Evolutionary conservation across 2,888 invertebrate genomes (phyloP).

Genomic region (Ophonus ardosiacus): DNA sequence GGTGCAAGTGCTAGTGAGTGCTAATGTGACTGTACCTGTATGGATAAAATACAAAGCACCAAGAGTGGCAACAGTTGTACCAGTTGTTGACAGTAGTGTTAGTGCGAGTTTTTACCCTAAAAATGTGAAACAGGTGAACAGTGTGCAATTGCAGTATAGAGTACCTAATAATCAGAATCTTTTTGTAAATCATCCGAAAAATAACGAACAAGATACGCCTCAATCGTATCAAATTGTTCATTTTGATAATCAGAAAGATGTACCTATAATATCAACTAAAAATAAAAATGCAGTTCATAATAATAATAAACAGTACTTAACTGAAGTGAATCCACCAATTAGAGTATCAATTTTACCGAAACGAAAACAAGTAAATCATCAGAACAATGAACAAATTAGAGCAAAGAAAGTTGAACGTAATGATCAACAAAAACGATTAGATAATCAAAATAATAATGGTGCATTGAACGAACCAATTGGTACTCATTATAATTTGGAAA

Average conservation of each 20-base stretch:
- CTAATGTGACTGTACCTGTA: conserved; percentile 50
- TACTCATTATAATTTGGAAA: too few relatives aligned
- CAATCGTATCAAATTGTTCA: conserved; percentile 47
- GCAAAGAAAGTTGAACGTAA: background rate
- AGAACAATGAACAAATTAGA: background rate
- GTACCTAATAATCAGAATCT: conserved; percentile 10
- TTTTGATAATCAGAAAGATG: conserved; percentile 4
- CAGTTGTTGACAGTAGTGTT: background rate
- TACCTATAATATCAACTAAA: background rate
- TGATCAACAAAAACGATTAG: background rate
- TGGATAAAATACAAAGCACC: background rate
- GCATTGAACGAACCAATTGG: too few relatives aligned
- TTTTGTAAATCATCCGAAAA: conserved; percentile 34
- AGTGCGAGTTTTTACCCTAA: conserved; percentile 19
- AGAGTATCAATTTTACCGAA: background rate
- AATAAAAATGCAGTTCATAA: background rate
- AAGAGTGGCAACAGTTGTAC: background rate
- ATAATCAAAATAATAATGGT: too few relatives aligned
- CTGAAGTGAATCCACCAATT: background rate
- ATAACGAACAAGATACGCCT: background rate
- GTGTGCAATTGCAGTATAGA: conserved; percentile 14
- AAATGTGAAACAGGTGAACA: background rate
- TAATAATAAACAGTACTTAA: conserved; percentile 1
- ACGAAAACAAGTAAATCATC: background rate
- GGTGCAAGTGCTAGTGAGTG: conserved; percentile 17